Conservation (phyloP, 2,113 vertebrate genomes). For the Alosa alosa region DNA sequence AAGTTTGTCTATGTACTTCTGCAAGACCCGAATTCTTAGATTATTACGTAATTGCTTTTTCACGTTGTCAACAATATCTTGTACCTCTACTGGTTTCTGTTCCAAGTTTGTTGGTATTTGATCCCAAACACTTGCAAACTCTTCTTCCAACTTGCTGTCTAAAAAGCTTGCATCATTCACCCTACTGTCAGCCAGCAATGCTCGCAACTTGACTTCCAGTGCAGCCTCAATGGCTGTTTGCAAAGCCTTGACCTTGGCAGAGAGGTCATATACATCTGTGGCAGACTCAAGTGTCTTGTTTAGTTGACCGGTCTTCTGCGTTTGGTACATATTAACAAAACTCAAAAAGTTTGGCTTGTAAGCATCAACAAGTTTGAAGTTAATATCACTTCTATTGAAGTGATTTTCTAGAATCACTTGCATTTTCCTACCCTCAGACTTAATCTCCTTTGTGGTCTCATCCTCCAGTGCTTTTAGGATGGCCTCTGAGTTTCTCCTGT, state of each 20-base stretch:
- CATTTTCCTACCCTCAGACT: constrained; percentile 51
- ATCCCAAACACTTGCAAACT: constrained; percentile 69
- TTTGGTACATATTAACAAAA: constrained; percentile 53
- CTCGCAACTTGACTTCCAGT: constrained; percentile 57
- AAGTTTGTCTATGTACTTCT: constrained; percentile 59
- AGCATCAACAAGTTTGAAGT: constrained; percentile 50
- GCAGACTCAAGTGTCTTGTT: constrained; percentile 49
- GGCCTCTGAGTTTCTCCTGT: constrained; percentile 22
- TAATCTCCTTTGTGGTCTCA: constrained; percentile 54
- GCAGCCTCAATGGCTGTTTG: constrained; percentile 51
- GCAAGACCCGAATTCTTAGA: constrained; percentile 55
- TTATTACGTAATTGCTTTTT: constrained; percentile 58
- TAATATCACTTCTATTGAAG: constrained; percentile 52
- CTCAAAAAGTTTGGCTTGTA: constrained; percentile 58
- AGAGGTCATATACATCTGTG: constrained; percentile 53
- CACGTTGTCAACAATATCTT: constrained; percentile 59
- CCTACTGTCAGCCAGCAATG: constrained; percentile 56
- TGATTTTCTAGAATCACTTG: constrained; percentile 46
- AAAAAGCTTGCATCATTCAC: constrained; percentile 46
- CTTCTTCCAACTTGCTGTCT: constrained; percentile 57
- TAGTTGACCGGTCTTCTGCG: constrained; percentile 45
- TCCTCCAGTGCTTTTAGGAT: constrained; percentile 52
- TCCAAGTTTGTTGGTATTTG: constrained; percentile 57
- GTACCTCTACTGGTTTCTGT: constrained; percentile 52
- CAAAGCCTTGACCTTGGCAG: constrained; percentile 56